A percentile compares a stretch with the other conserved stretches of the same genome.
These are phyloP conservation scores for Oenanthe oenanthe DNA, from an alignment of 2,113 vertebrate genomes.

Conservation along the genomic window DNA sequence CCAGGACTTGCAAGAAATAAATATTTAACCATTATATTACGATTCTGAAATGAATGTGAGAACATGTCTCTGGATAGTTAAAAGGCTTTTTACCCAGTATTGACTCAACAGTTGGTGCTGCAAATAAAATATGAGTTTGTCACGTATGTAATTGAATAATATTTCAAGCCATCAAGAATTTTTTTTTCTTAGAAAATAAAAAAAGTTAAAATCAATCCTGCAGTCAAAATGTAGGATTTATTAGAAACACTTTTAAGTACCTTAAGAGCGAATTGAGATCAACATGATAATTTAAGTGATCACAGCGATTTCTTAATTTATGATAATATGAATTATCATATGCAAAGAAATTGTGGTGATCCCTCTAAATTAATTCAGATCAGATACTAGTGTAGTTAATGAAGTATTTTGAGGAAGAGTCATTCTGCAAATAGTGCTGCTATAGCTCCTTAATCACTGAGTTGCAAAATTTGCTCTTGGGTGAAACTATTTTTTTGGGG, in stretches of 20 bases:
- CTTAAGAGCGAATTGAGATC: not conserved
- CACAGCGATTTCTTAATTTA: conserved; percentile 19
- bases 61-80: conserved; percentile 48
- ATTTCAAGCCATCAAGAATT: conserved; percentile 41
- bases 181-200: conserved; percentile 35
- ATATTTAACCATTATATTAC: conserved; percentile 67
- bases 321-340: conserved; percentile 20
- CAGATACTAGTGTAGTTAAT: conserved; percentile 32
- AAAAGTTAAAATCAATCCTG: not conserved
- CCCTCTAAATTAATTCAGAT: conserved; percentile 13
- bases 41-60: conserved; percentile 57
- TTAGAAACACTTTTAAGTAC: conserved; percentile 23
- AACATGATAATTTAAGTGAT: conserved; percentile 34
- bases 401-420: conserved; percentile 39
- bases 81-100: conserved; percentile 15
- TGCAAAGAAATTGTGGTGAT: conserved; percentile 34
- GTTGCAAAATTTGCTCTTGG: not conserved
- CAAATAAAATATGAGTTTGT: not conserved
- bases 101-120: not conserved
- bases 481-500: conserved; percentile 10
- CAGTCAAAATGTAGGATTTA: not conserved
- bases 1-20: conserved; percentile 68
- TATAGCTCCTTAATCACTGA: conserved; percentile 21
- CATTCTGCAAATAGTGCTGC: conserved; percentile 30
- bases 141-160: not conserved